Evolutionary conservation across 2,888 invertebrate species (phyloP), one percentile per base, ranked within the genome.

Genomic region (Orthosia gracilis): DNA sequence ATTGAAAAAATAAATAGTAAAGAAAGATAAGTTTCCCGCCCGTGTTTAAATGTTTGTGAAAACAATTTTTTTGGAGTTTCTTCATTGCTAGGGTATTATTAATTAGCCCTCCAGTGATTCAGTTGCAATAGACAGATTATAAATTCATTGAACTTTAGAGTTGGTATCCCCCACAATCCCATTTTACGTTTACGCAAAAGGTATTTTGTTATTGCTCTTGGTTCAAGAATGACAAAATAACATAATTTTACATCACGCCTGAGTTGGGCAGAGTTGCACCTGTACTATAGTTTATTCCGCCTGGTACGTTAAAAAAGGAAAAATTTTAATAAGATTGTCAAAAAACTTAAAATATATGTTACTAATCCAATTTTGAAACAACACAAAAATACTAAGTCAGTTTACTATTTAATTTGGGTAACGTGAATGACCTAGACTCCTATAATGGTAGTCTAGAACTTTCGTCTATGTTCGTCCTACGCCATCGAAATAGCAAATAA

Each of bases 351-450:
- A 11, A 15, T 17, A 3, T 1, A 45, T 15, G 0, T 31, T 5
- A 4, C 17, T 58, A 5, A 17, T 0, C 13, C 13, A 12, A n/a
- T 50, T 26, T 4, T n/a, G 7, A 64, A 64, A 64, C 47, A 49
- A 5, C 54, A 45, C 15, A 66, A 69, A 55, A 49, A 52, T 23
- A 57, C 13, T n/a, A 40, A 68, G 15, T 17, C 47, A 69, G 21
- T 18, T 64, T 45, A 31, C 61, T 40, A 49, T 52, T 63, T 17
- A 15, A 70, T 65, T 58, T 61, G 68, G 64, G 59, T 68, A 70
- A 45, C 77, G 49, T 64, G 73, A 50, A 72, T 82, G 82, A 82
- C 82, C 82, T 78, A 82, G 74, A 66, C 68, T 73, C 69, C 49
- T 18, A 45, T 50, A 72, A 68, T 64, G 59, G 69, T 3, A 65